phyloP scores from a whole-genome alignment of 2,113 vertebrate genomes.

The Clarias macrocephalus region DNA sequence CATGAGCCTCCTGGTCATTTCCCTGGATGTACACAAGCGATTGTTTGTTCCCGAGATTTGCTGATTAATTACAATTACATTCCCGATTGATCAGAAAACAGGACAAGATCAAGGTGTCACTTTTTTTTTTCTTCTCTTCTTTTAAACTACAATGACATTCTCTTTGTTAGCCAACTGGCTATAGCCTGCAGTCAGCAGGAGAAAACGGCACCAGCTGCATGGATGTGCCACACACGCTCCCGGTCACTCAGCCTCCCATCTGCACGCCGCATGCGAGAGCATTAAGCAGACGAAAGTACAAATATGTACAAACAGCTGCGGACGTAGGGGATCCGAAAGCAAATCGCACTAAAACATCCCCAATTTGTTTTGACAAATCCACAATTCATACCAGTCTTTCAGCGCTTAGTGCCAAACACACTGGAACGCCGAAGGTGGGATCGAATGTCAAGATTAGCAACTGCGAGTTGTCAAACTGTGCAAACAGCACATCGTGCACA shows the following conservation, averaged over 20 bases:
- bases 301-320: conserved; percentile 9
- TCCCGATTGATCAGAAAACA: not conserved
- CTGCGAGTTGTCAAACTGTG: not conserved
- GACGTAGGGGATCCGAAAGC: not conserved
- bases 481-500: conserved; percentile 12
- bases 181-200: not conserved
- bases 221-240: conserved; percentile 1
- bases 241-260: conserved; percentile 31
- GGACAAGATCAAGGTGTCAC: not conserved
- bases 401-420: conserved; percentile 17
- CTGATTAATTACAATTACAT: not conserved
- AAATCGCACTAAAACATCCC: not conserved
- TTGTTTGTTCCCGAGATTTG: not conserved
- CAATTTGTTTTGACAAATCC: conserved; percentile 26
- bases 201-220: conserved; percentile 11
- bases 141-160: conserved; percentile 7
- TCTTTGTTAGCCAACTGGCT: not conserved
- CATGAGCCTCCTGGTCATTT: not conserved
- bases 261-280: conserved; percentile 18
- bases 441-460: conserved; percentile 25
- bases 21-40: not conserved
- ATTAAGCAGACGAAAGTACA: not conserved
- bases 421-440: not conserved
- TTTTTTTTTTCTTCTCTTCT: not conserved
- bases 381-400: conserved; percentile 3